Percentiles rank a stretch among this genome's conserved stretches.
phyloP scores from a whole-genome alignment of 2,888 invertebrate genomes.

The Scaptomyza polygonia region DNA sequence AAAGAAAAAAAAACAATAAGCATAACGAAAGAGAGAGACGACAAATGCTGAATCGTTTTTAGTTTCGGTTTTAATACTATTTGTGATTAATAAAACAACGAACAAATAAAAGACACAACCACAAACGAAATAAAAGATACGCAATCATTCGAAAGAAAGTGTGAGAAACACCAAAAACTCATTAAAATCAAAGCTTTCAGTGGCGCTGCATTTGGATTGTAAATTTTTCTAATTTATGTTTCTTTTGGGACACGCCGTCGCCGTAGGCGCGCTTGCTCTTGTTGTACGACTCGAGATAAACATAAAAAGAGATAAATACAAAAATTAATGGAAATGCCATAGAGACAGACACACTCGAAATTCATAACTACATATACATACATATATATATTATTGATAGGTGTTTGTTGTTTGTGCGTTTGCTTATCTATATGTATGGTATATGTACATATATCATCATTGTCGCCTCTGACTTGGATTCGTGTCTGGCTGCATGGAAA shows the following conservation, averaged over 20 bases:
- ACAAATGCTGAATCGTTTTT: constrained; percentile 27
- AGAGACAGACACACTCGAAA: constrained; percentile 39
- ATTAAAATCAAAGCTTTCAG: constrained; percentile 55
- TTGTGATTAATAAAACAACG: constrained; percentile 54
- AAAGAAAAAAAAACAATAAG: constrained; percentile 29
- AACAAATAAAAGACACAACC: constrained; percentile 26
- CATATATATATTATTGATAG: constrained; percentile 43
- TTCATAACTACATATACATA: constrained; percentile 36
- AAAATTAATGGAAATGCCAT: constrained; percentile 73
- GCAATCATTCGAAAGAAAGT: constrained; percentile 64
- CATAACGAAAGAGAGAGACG: constrained; percentile 23
- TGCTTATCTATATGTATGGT: constrained; percentile 53
- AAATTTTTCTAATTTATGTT: constrained; percentile 49
- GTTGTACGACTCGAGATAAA: constrained; percentile 56
- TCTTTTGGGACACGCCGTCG: constrained; percentile 61
- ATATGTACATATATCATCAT: constrained; percentile 56
- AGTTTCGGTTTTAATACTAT: constrained; percentile 21
- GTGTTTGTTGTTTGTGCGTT: constrained; percentile 25
- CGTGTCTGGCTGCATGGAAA: constrained; percentile 45
- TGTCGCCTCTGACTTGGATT: constrained; percentile 50
- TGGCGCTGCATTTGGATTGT: constrained; percentile 70
- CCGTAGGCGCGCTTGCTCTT: constrained; percentile 42
- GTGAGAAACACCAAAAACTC: constrained; percentile 60
- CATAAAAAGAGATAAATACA: constrained; percentile 75
- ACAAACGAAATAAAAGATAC: constrained; percentile 25